Percentiles rank a stretch among this genome's conserved stretches.
phyloP scores from a whole-genome alignment of 2,113 vertebrate species.

The Bagarius yarrelli region DNA sequence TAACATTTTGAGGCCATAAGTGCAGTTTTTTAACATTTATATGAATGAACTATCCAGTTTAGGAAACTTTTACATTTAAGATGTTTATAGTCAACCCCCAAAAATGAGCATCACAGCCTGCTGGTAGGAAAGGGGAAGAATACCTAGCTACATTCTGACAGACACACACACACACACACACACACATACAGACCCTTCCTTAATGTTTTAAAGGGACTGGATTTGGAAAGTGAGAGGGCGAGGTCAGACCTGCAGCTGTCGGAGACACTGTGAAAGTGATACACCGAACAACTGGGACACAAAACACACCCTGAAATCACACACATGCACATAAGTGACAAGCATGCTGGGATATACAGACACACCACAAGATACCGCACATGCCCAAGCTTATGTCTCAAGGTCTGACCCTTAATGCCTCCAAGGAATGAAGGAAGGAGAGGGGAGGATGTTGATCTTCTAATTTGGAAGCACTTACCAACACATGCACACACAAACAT shows the following conservation, averaged over 20 bases:
- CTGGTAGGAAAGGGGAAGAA: background rate
- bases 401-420: slow-evolving; percentile 35
- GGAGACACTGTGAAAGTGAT: slow-evolving; percentile 50
- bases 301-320: slow-evolving; percentile 35
- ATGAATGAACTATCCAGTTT: background rate
- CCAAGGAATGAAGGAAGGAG: slow-evolving; percentile 33
- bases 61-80: background rate
- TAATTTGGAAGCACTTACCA: slow-evolving; percentile 18
- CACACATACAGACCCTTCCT: slow-evolving; percentile 5
- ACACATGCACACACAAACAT: slow-evolving; percentile 7
- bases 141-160: slow-evolving; percentile 39
- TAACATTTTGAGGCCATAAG: too few species aligned
- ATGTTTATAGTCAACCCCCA: background rate
- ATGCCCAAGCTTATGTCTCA: slow-evolving; percentile 41
- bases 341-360: slow-evolving; percentile 24
- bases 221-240: slow-evolving; percentile 48
- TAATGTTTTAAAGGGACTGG: slow-evolving; percentile 17
- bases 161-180: slow-evolving; percentile 30
- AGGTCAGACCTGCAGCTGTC: slow-evolving; percentile 50
- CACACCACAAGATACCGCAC: slow-evolving; percentile 30
- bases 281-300: slow-evolving; percentile 46
- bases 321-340: slow-evolving; percentile 22
- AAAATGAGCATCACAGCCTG: background rate
- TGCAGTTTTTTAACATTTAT: too few species aligned
- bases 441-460: slow-evolving; percentile 22